phyloP scores from a whole-genome alignment of 2,888 invertebrate genomes.

The Drosophila nr. perissopoda region DNA sequence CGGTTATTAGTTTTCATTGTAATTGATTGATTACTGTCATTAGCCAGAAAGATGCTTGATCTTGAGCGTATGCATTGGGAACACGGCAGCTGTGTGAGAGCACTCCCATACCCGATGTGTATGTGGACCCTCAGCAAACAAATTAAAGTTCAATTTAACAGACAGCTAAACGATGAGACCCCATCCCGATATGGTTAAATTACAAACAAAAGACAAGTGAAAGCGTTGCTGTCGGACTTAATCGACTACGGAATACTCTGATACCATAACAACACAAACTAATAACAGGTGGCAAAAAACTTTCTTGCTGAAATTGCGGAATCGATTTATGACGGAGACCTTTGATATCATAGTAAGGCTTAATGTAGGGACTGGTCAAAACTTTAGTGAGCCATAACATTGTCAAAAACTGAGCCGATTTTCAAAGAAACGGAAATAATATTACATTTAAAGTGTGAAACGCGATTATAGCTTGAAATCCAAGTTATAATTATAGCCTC shows the following conservation, averaged over 20 bases:
- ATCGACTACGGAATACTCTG: not conserved
- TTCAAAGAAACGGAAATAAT: not conserved
- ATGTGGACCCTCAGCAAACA: slow-evolving; percentile 33
- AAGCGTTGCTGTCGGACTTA: not conserved
- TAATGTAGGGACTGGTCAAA: not conserved
- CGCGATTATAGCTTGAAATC: not conserved
- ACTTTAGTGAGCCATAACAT: not conserved
- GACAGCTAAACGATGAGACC: slow-evolving; percentile 41
- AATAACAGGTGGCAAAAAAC: not conserved
- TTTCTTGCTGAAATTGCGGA: not conserved
- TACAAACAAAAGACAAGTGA: slow-evolving; percentile 10
- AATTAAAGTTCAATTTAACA: slow-evolving; percentile 60
- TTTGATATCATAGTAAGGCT: not conserved
- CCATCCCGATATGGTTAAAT: slow-evolving; percentile 25
- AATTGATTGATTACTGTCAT: slow-evolving; percentile 74
- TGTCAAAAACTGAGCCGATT: not conserved
- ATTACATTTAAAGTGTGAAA: too few species aligned
- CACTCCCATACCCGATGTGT: not conserved
- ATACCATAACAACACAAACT: not conserved
- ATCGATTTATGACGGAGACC: not conserved
- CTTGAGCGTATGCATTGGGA: slow-evolving; percentile 38
- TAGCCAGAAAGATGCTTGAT: slow-evolving; percentile 49
- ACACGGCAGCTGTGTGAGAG: slow-evolving; percentile 32
- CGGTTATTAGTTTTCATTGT: slow-evolving; percentile 72
- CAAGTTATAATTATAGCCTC: not conserved